Percentiles rank a stretch among this genome's conserved stretches.
These are phyloP conservation scores for Invenusta paracnida DNA, from an alignment of 2,888 invertebrate species.

Conservation along the genomic window DNA sequence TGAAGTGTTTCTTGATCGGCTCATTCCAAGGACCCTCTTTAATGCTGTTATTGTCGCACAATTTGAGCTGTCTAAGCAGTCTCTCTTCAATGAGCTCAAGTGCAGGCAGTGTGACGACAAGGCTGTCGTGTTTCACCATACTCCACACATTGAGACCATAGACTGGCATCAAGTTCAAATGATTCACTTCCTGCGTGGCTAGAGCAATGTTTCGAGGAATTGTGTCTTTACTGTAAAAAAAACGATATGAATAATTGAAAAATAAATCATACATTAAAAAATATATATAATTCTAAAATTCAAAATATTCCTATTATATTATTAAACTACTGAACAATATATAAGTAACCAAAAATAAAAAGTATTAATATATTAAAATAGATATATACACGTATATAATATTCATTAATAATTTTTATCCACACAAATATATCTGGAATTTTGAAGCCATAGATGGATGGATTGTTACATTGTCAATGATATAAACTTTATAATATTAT, in stretches of 20 bases:
- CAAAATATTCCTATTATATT: background rate
- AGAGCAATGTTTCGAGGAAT: conserved; percentile 81
- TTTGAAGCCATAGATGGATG: too few relatives aligned
- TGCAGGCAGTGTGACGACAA: conserved; percentile 79
- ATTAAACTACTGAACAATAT: too few relatives aligned
- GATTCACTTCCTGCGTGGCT: conserved; percentile 73
- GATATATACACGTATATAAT: too few relatives aligned
- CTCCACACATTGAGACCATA: conserved; percentile 87
- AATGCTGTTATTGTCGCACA: background rate
- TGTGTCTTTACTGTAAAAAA: conserved; percentile 69
- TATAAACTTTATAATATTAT: too few relatives aligned
- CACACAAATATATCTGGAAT: too few relatives aligned
- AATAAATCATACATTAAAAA: background rate
- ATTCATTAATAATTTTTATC: too few relatives aligned
- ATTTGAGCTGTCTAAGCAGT: conserved; percentile 49
- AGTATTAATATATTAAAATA: too few relatives aligned
- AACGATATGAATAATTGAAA: background rate
- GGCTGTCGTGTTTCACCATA: conserved; percentile 89
- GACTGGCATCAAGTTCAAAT: conserved; percentile 87
- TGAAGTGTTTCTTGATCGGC: conserved; percentile 25
- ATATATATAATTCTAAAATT: background rate
- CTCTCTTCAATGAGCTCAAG: conserved; percentile 75
- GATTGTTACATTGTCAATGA: too few relatives aligned
- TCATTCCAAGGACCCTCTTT: conserved; percentile 16
- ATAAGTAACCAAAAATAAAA: too few relatives aligned